These are phyloP conservation scores for Antechinus stuartii DNA, from an alignment of 2,113 vertebrate species.

Conservation along the genomic window DNA sequence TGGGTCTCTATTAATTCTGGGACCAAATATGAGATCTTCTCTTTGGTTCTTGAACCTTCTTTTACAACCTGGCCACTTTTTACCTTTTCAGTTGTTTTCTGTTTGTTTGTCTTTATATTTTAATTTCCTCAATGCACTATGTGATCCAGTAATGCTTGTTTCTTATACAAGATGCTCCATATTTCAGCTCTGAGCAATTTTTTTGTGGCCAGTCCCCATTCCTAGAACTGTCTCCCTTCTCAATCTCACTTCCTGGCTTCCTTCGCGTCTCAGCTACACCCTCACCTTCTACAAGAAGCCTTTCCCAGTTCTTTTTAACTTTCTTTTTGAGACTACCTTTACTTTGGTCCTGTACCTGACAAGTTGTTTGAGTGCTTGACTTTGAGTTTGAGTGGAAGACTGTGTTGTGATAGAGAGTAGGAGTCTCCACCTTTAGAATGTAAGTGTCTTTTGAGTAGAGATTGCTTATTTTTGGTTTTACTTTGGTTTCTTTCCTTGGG, in stretches of 20 bases:
- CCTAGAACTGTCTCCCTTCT: neutral
- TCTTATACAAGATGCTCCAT: neutral
- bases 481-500: neutral
- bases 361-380: neutral
- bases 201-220: neutral
- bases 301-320: neutral
- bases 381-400: too few species aligned
- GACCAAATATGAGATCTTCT: neutral
- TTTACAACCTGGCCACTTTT: neutral
- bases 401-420: too few species aligned
- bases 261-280: neutral
- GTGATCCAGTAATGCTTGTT: neutral
- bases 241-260: neutral
- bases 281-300: neutral
- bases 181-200: neutral
- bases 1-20: neutral
- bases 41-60: neutral
- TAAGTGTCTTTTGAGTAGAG: neutral
- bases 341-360: neutral
- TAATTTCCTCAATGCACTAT: neutral
- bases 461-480: neutral
- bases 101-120: neutral
- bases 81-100: neutral
- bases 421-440: neutral
- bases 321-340: neutral